phyloP scores from a whole-genome alignment of 2,888 invertebrate genomes.

The Escarpia spicata region DNA sequence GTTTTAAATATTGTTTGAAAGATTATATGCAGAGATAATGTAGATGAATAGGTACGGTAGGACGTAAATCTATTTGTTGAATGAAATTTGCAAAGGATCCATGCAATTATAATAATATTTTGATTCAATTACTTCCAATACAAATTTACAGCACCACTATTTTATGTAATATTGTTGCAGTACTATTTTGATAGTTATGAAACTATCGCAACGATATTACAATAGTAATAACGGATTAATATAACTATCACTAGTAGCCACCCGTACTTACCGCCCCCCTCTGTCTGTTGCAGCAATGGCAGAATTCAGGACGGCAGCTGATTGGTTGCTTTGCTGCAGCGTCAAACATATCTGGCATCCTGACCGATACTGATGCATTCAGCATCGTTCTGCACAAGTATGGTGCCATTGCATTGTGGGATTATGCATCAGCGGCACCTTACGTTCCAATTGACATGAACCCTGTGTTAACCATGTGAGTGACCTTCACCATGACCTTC shows the following conservation, averaged over 20 bases:
- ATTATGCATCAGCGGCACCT: slow-evolving; percentile 85
- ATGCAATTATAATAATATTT: background rate
- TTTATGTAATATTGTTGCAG: too few species aligned
- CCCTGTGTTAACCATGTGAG: slow-evolving; percentile 76
- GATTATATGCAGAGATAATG: background rate
- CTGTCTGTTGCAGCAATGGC: slow-evolving; percentile 43
- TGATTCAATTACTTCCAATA: background rate
- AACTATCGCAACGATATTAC: too few species aligned
- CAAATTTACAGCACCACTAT: too few species aligned
- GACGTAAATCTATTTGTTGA: background rate
- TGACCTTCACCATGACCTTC: slow-evolving; percentile 59
- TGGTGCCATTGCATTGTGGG: slow-evolving; percentile 88
- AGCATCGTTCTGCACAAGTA: slow-evolving; percentile 83
- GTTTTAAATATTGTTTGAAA: background rate
- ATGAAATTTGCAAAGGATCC: background rate
- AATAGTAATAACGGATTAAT: too few species aligned
- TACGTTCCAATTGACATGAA: slow-evolving; percentile 86
- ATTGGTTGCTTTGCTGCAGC: slow-evolving; percentile 88
- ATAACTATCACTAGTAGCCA: too few species aligned
- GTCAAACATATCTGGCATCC: slow-evolving; percentile 88
- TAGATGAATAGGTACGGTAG: background rate
- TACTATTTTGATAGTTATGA: too few species aligned
- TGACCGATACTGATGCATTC: slow-evolving; percentile 71
- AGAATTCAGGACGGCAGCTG: slow-evolving; percentile 71
- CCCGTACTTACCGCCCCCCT: too few species aligned